These are phyloP conservation scores for Orthosia cruda DNA, from an alignment of 2,888 invertebrate genomes.

Conservation along the genomic window DNA sequence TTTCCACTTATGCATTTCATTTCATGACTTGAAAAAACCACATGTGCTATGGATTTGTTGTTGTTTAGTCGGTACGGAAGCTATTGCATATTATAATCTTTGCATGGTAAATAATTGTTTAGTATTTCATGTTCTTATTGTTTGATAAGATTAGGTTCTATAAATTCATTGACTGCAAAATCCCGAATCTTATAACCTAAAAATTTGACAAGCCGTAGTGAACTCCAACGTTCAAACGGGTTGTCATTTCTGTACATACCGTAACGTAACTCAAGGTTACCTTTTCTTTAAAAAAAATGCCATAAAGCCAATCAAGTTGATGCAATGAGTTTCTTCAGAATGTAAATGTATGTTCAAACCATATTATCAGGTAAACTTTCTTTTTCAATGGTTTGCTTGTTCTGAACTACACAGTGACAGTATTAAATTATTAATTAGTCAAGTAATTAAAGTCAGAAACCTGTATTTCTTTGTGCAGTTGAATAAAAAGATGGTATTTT, in stretches of 20 bases:
- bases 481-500: slow-evolving; percentile 4
- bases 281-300: slow-evolving; percentile 62
- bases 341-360: slow-evolving; percentile 16
- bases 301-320: slow-evolving; percentile 38
- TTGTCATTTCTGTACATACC: slow-evolving; percentile 81
- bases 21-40: slow-evolving; percentile 88
- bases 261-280: slow-evolving; percentile 82
- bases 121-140: slow-evolving; percentile 71
- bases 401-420: slow-evolving; percentile 25
- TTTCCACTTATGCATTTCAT: slow-evolving; percentile 88
- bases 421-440: slow-evolving; percentile 29
- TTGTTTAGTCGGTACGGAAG: slow-evolving; percentile 84
- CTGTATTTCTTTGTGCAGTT: slow-evolving; percentile 22
- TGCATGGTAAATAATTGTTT: slow-evolving; percentile 79
- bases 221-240: slow-evolving; percentile 88
- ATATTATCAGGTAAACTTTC: slow-evolving; percentile 39
- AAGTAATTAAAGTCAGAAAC: slow-evolving; percentile 28
- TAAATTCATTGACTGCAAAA: slow-evolving; percentile 70
- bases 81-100: slow-evolving; percentile 81
- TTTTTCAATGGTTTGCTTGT: slow-evolving; percentile 29
- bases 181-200: slow-evolving; percentile 84
- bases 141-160: slow-evolving; percentile 69
- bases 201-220: slow-evolving; percentile 85
- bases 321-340: slow-evolving; percentile 54
- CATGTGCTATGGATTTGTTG: slow-evolving; percentile 90